phyloP scores from a whole-genome alignment of 2,113 vertebrate genomes.

The Corynorhinus townsendii region DNA sequence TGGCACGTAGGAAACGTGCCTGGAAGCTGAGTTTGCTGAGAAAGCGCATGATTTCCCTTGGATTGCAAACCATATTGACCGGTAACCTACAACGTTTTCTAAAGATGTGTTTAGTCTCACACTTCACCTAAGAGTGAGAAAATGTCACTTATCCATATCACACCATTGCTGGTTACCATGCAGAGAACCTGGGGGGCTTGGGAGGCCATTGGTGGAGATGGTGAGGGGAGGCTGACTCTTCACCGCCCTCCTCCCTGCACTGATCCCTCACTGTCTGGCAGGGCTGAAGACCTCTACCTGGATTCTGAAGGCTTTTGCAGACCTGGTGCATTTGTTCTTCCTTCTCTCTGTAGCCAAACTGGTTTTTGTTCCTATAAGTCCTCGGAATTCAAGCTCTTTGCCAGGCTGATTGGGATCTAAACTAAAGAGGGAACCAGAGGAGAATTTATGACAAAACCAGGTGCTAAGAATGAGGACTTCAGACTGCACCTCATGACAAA shows the following conservation, averaged over 20 bases:
- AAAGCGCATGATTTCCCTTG: background rate
- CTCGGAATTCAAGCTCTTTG: constrained; percentile 56
- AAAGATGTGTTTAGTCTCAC: background rate
- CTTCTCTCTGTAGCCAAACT: constrained; percentile 43
- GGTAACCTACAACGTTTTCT: background rate
- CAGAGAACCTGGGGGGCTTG: background rate
- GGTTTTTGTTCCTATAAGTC: constrained; percentile 58
- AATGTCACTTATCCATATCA: background rate
- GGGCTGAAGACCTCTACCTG: background rate
- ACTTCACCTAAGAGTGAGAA: background rate
- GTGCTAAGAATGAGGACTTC: background rate
- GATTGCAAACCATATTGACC: background rate
- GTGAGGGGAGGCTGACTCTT: background rate
- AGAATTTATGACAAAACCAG: constrained; percentile 59
- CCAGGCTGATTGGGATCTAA: constrained; percentile 46
- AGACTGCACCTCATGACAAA: background rate
- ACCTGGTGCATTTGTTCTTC: background rate
- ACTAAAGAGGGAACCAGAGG: background rate
- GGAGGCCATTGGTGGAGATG: background rate
- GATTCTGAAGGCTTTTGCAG: constrained; percentile 63
- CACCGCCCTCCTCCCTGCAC: background rate
- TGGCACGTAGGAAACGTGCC: background rate
- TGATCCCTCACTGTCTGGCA: no score
- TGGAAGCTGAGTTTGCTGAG: background rate
- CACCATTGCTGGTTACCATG: background rate